Conservation (phyloP, 1,140 invertebrate genomes). For the Euborellia annulipes region DNA sequence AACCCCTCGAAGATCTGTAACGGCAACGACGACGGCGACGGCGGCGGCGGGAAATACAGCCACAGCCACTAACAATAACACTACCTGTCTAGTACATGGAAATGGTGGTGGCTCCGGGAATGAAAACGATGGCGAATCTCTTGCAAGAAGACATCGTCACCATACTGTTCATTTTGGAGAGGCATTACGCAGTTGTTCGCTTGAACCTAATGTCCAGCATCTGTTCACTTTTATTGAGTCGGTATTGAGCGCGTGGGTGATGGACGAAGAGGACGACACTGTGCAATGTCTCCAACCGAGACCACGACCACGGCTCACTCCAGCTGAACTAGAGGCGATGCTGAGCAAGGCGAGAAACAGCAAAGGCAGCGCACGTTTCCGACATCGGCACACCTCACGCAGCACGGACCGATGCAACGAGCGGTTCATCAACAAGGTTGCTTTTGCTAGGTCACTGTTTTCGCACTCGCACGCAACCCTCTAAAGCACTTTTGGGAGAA, state of each 20-base stretch:
- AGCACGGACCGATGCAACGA: conserved; percentile 57
- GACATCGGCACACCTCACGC: conserved; percentile 56
- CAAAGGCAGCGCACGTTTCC: conserved; percentile 43
- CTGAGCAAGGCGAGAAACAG: conserved; percentile 36
- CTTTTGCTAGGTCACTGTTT: too few species aligned
- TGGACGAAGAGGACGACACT: conserved; percentile 3
- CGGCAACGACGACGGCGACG: neutral
- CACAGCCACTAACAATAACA: neutral
- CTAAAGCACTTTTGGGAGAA: too few species aligned
- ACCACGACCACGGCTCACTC: conserved; percentile 6
- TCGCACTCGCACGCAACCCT: too few species aligned
- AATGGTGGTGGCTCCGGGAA: neutral
- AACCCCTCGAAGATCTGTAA: neutral
- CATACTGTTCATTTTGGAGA: conserved; percentile 62
- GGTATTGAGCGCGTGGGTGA: conserved; percentile 20
- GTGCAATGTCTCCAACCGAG: neutral
- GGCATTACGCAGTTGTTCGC: conserved; percentile 18
- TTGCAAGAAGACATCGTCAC: conserved; percentile 41
- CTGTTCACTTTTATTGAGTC: conserved; percentile 57
- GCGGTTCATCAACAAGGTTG: conserved; percentile 58
- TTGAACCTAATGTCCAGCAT: conserved; percentile 57
- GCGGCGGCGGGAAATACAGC: too few species aligned
- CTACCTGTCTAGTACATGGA: neutral
- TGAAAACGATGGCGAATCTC: conserved; percentile 13
- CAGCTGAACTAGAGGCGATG: conserved; percentile 14